These are phyloP conservation scores for Diadema setosum DNA, from an alignment of 35 echinoderm and acorn worm genomes.

Conservation along the genomic window DNA sequence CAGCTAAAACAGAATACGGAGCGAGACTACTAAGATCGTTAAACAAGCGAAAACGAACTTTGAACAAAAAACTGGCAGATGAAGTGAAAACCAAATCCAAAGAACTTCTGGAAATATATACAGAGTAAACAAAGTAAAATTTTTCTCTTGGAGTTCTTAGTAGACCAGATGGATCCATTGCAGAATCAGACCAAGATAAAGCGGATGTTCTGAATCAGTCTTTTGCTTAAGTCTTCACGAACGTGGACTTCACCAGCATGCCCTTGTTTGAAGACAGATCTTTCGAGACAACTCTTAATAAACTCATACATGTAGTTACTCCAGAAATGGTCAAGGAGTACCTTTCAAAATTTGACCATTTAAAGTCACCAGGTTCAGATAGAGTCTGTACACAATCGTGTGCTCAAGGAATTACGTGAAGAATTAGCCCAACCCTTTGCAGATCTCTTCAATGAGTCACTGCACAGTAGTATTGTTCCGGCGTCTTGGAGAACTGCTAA, in stretches of 20 bases:
- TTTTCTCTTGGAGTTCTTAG: not conserved
- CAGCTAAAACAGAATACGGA: not conserved
- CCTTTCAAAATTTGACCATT: not conserved
- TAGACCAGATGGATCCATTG: not conserved
- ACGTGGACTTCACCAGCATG: not conserved
- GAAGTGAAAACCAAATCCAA: not conserved
- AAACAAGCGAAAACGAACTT: not conserved
- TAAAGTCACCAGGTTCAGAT: conserved; percentile 37
- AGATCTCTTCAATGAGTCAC: conserved; percentile 4
- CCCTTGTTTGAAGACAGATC: not conserved
- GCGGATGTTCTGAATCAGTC: conserved; percentile 23
- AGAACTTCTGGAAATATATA: not conserved
- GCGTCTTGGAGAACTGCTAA: not conserved
- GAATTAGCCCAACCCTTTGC: conserved; percentile 19
- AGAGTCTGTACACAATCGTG: not conserved
- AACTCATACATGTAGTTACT: conserved; percentile 5
- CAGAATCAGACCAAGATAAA: not conserved
- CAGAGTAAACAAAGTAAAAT: not conserved
- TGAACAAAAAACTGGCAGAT: not conserved
- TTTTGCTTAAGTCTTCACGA: conserved; percentile 35
- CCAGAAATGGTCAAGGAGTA: conserved; percentile 1
- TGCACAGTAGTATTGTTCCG: conserved; percentile 1
- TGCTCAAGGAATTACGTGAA: not conserved
- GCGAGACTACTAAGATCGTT: not conserved
- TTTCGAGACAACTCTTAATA: not conserved